Conservation (phyloP, 2,797 vertebrate genomes). For the Sparidentex hasta region DNA sequence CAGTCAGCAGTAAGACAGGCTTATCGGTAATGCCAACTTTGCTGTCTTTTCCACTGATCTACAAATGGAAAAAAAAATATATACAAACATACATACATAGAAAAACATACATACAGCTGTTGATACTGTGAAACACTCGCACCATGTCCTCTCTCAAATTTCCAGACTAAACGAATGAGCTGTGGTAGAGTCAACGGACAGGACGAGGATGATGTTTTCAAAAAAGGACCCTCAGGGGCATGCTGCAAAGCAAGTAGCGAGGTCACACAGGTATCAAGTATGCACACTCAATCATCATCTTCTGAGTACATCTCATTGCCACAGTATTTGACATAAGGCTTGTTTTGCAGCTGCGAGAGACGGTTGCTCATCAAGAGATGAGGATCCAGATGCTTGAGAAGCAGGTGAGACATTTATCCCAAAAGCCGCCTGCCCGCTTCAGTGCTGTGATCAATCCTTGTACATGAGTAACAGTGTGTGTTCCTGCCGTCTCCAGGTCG, state of each 20-base stretch:
- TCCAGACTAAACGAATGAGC: constrained; percentile 83
- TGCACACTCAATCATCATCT: constrained; percentile 1
- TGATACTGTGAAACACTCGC: neutral
- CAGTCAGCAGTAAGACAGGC: constrained; percentile 74
- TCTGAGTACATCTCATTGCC: neutral
- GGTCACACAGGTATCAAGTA: constrained; percentile 85
- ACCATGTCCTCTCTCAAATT: neutral
- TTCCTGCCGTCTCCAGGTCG: constrained; percentile 69
- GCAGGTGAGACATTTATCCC: constrained; percentile 74
- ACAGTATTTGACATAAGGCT: constrained; percentile 1
- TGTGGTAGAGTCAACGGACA: constrained; percentile 77
- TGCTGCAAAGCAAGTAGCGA: constrained; percentile 85
- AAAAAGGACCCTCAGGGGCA: constrained; percentile 73
- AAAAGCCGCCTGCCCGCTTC: neutral
- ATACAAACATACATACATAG: too few species aligned
- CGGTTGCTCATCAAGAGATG: constrained; percentile 76
- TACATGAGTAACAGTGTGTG: neutral
- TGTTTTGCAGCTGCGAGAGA: constrained; percentile 82
- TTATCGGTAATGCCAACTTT: constrained; percentile 74
- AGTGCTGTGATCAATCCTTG: neutral
- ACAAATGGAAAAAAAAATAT: neutral
- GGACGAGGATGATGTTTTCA: constrained; percentile 69
- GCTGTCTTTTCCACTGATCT: neutral
- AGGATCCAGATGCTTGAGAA: constrained; percentile 86
- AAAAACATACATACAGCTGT: neutral